phyloP scores from a whole-genome alignment of 2,113 vertebrate genomes.

The Chamaetylas fuelleborni region DNA sequence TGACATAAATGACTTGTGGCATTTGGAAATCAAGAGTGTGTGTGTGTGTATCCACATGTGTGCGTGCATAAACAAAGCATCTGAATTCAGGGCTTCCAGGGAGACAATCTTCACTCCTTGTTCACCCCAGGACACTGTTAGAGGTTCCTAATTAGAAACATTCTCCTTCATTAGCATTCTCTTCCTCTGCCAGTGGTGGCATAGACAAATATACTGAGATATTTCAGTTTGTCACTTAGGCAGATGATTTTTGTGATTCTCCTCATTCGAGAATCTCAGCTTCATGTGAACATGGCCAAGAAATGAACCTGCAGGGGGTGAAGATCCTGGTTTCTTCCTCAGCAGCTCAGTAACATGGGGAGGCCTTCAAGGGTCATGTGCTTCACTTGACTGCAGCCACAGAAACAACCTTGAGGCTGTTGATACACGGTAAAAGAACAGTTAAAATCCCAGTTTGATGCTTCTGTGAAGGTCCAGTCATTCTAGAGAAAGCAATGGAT shows the following conservation, averaged over 20 bases:
- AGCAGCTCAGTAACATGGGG: not conserved
- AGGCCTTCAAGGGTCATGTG: not conserved
- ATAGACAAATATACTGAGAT: not conserved
- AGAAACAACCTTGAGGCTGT: not conserved
- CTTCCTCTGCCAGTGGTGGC: not conserved
- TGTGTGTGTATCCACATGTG: not conserved
- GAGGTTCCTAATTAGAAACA: slow-evolving; percentile 50
- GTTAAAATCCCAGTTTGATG: not conserved
- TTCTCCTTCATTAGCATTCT: slow-evolving; percentile 20
- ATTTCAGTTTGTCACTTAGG: not conserved
- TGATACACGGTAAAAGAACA: not conserved
- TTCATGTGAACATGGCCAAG: not conserved
- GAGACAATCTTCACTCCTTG: slow-evolving; percentile 11
- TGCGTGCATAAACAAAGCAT: not conserved
- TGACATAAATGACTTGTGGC: slow-evolving; percentile 34
- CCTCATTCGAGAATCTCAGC: not conserved
- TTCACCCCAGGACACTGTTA: slow-evolving; percentile 26
- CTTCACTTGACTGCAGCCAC: not conserved
- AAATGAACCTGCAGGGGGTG: not conserved
- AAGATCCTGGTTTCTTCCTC: not conserved
- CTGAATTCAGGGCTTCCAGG: slow-evolving; percentile 27
- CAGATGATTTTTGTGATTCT: not conserved
- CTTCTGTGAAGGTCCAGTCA: not conserved
- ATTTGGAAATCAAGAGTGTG: slow-evolving; percentile 6
- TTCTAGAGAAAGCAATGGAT: not conserved